Evolutionary conservation across 2,113 vertebrate genomes (phyloP), one percentile per base, ranked within the genome.

Genomic region (Paratilapia polleni): DNA sequence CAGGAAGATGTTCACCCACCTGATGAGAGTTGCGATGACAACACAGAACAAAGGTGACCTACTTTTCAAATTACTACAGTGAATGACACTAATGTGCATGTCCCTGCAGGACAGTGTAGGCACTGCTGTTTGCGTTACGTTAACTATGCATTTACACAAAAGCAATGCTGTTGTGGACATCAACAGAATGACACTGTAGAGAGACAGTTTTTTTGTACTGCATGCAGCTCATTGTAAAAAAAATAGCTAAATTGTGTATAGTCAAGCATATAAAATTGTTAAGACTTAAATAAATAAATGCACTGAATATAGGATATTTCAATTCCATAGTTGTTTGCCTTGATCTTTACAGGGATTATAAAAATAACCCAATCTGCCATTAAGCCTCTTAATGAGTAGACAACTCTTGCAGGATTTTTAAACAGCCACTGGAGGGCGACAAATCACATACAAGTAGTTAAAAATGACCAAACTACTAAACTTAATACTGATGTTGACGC

Each of bases 1-100:
- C 89, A 0, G 97, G 97, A 36, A 98, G 90, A 26, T 59, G 14
- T 38, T 97, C 96, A 81, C 97, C 97, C 75, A 97, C 96, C 97
- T 94, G 87, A 64, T 61, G 5, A 7, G 52, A 20, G 54, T 59
- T 0, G 0, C 81, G 31, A 58, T 31, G 26, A 68, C 26, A 84
- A 60, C 4, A 31, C 2, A 61, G 4, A 59, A 31, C 22, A 77
- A 57, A 19, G 47, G 26, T 73, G 47, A 52, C 68, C 68, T 73
- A 52, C 68, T 54, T 73, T 54, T 73, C 19, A 73, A 47, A 31
- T 54, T 31, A 31, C 26, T 52, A 28, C 12, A 14, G 26, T 34
- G 17, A 52, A 0, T n/a, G 19, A 54, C 28, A 73, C 47, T 31
- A 34, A 73, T 73, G 19, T 54, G 68, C 11, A 73, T 5, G 68